phyloP scores from a whole-genome alignment of 2,797 vertebrate species.

The Merluccius polli region DNA sequence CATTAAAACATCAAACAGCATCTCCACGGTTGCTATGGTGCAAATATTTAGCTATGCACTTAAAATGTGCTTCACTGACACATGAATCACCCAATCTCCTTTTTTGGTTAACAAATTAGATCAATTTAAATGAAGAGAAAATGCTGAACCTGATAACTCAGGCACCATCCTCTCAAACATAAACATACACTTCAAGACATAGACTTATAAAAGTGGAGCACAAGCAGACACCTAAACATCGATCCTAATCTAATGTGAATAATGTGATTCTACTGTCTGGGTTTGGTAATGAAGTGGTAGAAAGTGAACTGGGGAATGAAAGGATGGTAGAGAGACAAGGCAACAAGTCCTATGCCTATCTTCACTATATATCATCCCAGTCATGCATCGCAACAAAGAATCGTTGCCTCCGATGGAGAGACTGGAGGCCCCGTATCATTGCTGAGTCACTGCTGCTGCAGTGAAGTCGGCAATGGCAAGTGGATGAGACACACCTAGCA shows the following conservation, averaged over 20 bases:
- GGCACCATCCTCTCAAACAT: conserved; percentile 14
- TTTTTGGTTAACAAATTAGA: conserved; percentile 5
- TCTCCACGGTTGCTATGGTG: neutral
- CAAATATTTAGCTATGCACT: neutral
- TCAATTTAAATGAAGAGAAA: conserved; percentile 16
- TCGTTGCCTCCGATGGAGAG: conserved; percentile 16
- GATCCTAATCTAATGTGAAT: conserved; percentile 47
- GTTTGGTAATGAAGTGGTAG: conserved; percentile 33
- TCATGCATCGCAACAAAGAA: conserved; percentile 12
- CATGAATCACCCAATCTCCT: neutral
- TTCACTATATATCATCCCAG: conserved; percentile 6
- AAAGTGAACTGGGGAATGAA: conserved; percentile 52
- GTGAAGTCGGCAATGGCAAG: neutral
- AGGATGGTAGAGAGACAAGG: conserved; percentile 7
- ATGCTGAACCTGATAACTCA: conserved; percentile 4
- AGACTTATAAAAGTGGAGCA: neutral
- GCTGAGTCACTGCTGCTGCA: conserved; percentile 42
- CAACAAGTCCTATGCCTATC: conserved; percentile 6
- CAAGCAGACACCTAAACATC: conserved; percentile 34
- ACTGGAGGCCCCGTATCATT: conserved; percentile 1
- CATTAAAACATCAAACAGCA: conserved; percentile 1
- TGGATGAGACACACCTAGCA: neutral
- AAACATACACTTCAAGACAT: neutral
- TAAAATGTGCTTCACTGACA: neutral
- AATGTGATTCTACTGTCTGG: conserved; percentile 38